Evolutionary conservation across 2,888 invertebrate species (phyloP), one percentile per base, ranked within the genome.

Genomic region (Parnassius orleans): DNA sequence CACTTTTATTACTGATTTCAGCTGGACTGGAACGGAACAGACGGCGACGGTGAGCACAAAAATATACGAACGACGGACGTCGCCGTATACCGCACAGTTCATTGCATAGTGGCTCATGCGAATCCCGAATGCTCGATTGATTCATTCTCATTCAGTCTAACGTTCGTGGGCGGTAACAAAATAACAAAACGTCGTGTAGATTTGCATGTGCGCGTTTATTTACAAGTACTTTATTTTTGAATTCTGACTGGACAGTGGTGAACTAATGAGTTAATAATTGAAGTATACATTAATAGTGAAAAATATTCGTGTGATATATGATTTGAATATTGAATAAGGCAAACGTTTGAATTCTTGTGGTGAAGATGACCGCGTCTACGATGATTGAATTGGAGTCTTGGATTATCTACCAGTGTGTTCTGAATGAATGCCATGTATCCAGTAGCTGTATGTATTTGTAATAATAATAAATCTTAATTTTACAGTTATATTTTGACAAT

Each of bases 361-460:
- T 69, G 72, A 87, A 78, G 77, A 91, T 91, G 91, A 91, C 91
- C 75, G 91, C 91, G 72, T 90, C 91, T 73, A 90, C 94, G 48
- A 93, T 94, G 87, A 93, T 94, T 72, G 94, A 94, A 81, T 79
- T 94, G 80, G 94, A 95, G 80, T 93, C 94, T 80, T 95, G 94
- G 94, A 89, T 94, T 73, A 93, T 94, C 81, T 94, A 94, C 84
- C 94, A 94, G 75, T 94, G 93, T 84, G 93, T 95, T 71, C 91
- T 93, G 74, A 93, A 93, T 72, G 94, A 94, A 85, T 94, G 94
- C 81, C 93, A 93, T 85, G 92, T 94, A 69, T 94, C 94, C 74
- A 90, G 92, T 76, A 88, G 93, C 75, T 94, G 94, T 94, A 90
- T 93, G 94, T 94, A 85, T 65, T 63, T 62, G 54, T 53, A 63